phyloP scores from a whole-genome alignment of 1,140 invertebrate species.

The Brachionus rubens region DNA sequence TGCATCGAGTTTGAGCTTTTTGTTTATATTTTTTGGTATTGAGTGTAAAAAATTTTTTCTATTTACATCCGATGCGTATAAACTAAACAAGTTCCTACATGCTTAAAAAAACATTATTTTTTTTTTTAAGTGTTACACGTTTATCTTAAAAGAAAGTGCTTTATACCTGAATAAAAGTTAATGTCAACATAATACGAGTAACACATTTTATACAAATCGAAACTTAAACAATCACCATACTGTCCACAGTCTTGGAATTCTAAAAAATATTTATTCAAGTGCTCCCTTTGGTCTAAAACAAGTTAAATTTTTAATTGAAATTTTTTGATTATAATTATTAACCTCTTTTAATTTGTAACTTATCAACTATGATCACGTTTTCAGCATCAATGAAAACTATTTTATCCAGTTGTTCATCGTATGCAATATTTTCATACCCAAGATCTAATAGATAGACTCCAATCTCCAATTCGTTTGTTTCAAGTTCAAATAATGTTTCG shows the following conservation, averaged over 20 bases:
- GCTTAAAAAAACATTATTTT: not conserved
- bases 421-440: constrained; percentile 20
- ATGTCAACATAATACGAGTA: constrained; percentile 7
- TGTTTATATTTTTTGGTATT: constrained; percentile 4
- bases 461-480: constrained; percentile 11
- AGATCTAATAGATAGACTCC: constrained; percentile 24
- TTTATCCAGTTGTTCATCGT: constrained; percentile 21
- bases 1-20: constrained; percentile 2
- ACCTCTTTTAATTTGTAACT: constrained; percentile 5
- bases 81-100: constrained; percentile 29
- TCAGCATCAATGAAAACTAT: constrained; percentile 41
- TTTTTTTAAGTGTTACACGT: not conserved
- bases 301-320: not conserved
- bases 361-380: constrained; percentile 20
- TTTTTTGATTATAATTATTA: not conserved
- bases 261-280: not conserved
- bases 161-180: constrained; percentile 42
- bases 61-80: constrained; percentile 19
- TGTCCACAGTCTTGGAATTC: constrained; percentile 23
- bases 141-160: not conserved
- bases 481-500: not conserved
- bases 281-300: not conserved
- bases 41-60: constrained; percentile 35
- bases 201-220: not conserved
- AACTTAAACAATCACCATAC: constrained; percentile 19